Base-by-base conservation (phyloP, 2,888 invertebrate species). In the Calliopum simillimum region DNA sequence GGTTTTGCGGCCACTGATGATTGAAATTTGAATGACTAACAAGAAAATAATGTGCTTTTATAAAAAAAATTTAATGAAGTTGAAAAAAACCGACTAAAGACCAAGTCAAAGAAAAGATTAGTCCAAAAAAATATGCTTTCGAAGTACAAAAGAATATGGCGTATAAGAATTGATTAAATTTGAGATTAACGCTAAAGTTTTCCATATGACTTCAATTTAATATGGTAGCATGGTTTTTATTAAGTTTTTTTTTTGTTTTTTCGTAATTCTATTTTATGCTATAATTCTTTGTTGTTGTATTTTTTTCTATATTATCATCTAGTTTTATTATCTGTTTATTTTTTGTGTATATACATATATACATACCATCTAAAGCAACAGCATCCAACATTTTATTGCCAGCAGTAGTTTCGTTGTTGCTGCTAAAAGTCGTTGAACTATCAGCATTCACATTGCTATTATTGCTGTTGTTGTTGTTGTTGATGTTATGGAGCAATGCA, bases 391-490 rank as follows among this genome's bases (percentile, higher is more conserved):
- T 59, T 33, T 59, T 62, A 44, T 44, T 69, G 43, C 70, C 62
- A 14, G 70, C 47, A 21, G 71, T 44, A 43, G 8, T 51, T 72
- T 47, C 68, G 69, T 55, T 69, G 70, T 69, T 73, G 74, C 44
- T 61, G 72, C 61, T 68, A 65, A 64, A 75, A 76, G 78, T 78
- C 78, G 74, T 77, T 78, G 78, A 77, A 78, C 78, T 72, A 73
- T 73, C 74, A 61, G 55, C 70, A 58, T 47, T 68, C 47, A 23
- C 62, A 63, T 63, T 63, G 61, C 44, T 70, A 70, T 69, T 64
- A 69, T 63, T 70, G 71, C 46, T 44, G 69, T 21, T 61, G 59
- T 53, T 73, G 64, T 8, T 53, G 68, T 21, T 61, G 63, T 12
- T 69, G 69, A 64, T 70, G 67, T 71, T 70, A 72, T 68, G 49